Percentiles rank a stretch among this genome's conserved stretches.
Evolutionary conservation across 2,113 vertebrate genomes (phyloP).

Genomic region (Menidia beryllina): DNA sequence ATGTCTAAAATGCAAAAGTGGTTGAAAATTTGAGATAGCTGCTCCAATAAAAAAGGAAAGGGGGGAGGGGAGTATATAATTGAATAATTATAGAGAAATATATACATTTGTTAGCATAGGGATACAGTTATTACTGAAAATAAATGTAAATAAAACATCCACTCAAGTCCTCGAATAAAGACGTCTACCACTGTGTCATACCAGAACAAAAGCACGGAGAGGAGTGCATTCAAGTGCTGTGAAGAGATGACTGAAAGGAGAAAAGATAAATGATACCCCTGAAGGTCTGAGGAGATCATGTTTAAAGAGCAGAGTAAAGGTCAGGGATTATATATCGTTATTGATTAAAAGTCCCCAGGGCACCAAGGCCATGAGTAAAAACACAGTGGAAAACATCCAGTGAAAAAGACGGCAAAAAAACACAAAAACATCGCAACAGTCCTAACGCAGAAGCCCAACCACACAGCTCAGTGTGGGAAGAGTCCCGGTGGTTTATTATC

Average conservation of each 20-base stretch:
- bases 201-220: neutral
- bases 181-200: too few relatives aligned
- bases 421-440: constrained; percentile 5
- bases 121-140: too few relatives aligned
- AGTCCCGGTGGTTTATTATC: constrained; percentile 43
- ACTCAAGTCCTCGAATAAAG: neutral
- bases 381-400: neutral
- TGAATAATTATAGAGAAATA: too few relatives aligned
- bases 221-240: neutral
- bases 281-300: neutral
- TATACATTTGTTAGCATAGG: too few relatives aligned
- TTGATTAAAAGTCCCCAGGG: constrained; percentile 8
- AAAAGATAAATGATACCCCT: neutral
- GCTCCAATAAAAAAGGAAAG: too few relatives aligned
- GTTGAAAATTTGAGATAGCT: too few relatives aligned
- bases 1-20: too few relatives aligned
- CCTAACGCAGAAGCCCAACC: constrained; percentile 13
- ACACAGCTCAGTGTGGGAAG: constrained; percentile 21
- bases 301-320: constrained; percentile 7
- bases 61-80: too few relatives aligned
- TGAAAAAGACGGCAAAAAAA: neutral
- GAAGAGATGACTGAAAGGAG: neutral
- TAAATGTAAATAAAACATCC: neutral
- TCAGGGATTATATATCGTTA: neutral
- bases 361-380: neutral